These are phyloP conservation scores for Sinelater perroti DNA, from an alignment of 2,888 invertebrate species.

Conservation along the genomic window DNA sequence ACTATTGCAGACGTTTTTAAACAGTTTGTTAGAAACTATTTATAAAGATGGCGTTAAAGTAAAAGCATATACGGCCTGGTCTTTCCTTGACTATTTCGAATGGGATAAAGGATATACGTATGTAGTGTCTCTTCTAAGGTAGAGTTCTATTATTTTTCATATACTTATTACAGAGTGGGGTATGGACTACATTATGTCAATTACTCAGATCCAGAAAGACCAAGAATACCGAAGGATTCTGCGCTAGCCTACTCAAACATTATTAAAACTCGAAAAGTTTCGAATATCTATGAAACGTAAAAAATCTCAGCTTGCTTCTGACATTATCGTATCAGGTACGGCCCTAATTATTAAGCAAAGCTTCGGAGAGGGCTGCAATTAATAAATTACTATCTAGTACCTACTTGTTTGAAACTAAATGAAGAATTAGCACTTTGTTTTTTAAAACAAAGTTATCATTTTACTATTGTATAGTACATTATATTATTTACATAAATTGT, in stretches of 20 bases:
- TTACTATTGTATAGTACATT: too few relatives aligned
- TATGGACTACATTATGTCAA: constrained; percentile 76
- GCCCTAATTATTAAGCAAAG: too few relatives aligned
- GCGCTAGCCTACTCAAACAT: constrained; percentile 64
- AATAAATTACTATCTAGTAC: too few relatives aligned
- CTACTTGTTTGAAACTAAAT: too few relatives aligned
- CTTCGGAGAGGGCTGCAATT: too few relatives aligned
- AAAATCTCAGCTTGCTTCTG: too few relatives aligned
- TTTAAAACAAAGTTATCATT: too few relatives aligned
- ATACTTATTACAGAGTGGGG: constrained; percentile 64
- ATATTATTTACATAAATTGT: too few relatives aligned
- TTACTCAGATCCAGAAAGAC: constrained; percentile 65
- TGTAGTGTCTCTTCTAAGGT: constrained; percentile 38
- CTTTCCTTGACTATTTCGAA: constrained; percentile 71
- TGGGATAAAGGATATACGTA: constrained; percentile 66
- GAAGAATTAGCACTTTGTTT: too few relatives aligned
- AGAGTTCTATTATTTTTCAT: background rate
- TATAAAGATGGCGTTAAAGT: constrained; percentile 60
- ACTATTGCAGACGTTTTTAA: background rate
- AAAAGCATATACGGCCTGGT: constrained; percentile 69
- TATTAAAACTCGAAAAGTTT: constrained; percentile 55
- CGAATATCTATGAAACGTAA: too few relatives aligned
- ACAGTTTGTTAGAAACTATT: constrained; percentile 1
- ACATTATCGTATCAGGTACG: too few relatives aligned
- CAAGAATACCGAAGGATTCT: constrained; percentile 71